Evolutionary conservation across 2,113 vertebrate genomes (phyloP), one percentile per base, ranked within the genome.

Genomic region (Ceyx melanurus): DNA sequence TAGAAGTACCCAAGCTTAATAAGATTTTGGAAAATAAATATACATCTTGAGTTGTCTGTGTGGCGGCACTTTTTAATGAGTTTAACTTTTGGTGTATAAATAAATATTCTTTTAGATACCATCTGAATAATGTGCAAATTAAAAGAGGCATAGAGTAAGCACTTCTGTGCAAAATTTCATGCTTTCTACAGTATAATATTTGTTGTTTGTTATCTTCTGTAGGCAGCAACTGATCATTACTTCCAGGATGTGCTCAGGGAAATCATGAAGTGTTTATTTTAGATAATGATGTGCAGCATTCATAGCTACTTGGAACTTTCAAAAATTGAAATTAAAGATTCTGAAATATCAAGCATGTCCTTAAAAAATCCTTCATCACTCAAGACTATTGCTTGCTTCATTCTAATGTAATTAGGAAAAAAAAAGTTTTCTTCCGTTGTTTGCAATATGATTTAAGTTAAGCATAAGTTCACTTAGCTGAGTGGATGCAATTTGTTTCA

Each of bases 211-310:
- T 96, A 94, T 94, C 94, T 92, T 92, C 84, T 78, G 73, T 78
- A 82, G 89, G 95, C 50, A 86, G 90, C 70, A 95, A 95, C 82
- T 92, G 89, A 93, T 95, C 67, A 92, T 96, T 94, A 93, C 94
- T 96, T 95, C 89, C 75, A 96, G 83, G 75, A 94, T 93, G 93
- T 77, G 87, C 82, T 89, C 80, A 67, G 85, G 89, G 89, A 96
- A 96, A 93, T 94, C 84, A 88, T 89, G 82, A 82, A 95, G 79
- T 94, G 71, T 94, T 96, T 96, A 74, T 93, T 96, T 96, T 93
- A 95, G 86, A 93, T 95, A 93, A 95, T 94, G 89, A 94, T 93
- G 92, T 83, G 68, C 78, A 87, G 74, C 72, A 89, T 93, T 91
- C 50, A 53, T 15, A 91, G 81, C 50, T 91, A 88, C 79, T 92